These are phyloP conservation scores for Scaptomyza flava DNA, from an alignment of 2,888 invertebrate genomes.

Conservation along the genomic window DNA sequence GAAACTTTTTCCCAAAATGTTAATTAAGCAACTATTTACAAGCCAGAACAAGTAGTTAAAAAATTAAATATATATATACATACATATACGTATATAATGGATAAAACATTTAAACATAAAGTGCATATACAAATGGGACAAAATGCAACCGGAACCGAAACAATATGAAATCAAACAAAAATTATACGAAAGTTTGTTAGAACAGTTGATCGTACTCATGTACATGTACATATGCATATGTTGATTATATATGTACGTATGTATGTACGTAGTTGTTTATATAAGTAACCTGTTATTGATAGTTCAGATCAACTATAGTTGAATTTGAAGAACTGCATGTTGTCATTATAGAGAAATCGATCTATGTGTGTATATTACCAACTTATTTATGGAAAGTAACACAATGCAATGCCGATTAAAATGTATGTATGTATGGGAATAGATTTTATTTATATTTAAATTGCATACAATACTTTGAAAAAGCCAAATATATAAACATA, in stretches of 20 bases:
- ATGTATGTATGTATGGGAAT: slow-evolving; percentile 36
- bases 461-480: slow-evolving; percentile 57
- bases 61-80: slow-evolving; percentile 61
- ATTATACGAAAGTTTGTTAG: slow-evolving; percentile 64
- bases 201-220: slow-evolving; percentile 46
- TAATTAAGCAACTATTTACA: slow-evolving; percentile 79
- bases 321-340: slow-evolving; percentile 30
- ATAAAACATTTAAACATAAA: slow-evolving; percentile 41
- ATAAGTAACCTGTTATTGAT: slow-evolving; percentile 75
- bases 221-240: slow-evolving; percentile 28
- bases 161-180: slow-evolving; percentile 52
- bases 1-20: slow-evolving; percentile 54
- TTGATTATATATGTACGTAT: slow-evolving; percentile 9
- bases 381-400: slow-evolving; percentile 27
- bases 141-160: slow-evolving; percentile 49
- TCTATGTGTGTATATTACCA: slow-evolving; percentile 40
- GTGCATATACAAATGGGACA: slow-evolving; percentile 49
- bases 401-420: slow-evolving; percentile 13
- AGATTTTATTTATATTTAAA: slow-evolving; percentile 78
- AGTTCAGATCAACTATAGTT: slow-evolving; percentile 47
- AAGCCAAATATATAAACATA: slow-evolving; percentile 65
- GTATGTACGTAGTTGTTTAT: slow-evolving; percentile 67
- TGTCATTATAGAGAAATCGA: slow-evolving; percentile 28
- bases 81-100: slow-evolving; percentile 27
- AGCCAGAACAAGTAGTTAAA: slow-evolving; percentile 69